Percentiles rank a stretch among this genome's conserved stretches.
phyloP scores from a whole-genome alignment of 2,797 vertebrate genomes.

The Clarias laeviceps region DNA sequence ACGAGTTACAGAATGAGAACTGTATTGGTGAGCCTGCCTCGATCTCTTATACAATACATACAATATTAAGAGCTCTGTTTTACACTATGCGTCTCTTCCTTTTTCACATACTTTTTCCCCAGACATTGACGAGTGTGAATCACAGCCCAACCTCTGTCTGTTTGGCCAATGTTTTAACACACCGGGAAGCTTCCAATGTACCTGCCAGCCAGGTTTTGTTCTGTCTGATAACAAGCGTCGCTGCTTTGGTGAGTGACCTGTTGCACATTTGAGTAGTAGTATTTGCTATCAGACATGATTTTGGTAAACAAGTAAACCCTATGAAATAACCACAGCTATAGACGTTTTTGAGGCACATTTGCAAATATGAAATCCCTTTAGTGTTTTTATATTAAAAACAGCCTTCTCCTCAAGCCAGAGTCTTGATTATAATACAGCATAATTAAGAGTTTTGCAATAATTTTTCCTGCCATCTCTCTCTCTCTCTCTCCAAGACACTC shows the following conservation, averaged over 20 bases:
- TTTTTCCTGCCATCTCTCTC: neutral
- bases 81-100: neutral
- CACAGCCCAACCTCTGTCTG: constrained; percentile 87
- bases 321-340: neutral
- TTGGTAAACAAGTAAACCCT: neutral
- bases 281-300: neutral
- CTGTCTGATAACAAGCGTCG: constrained; percentile 87
- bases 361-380: too few species aligned
- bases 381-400: neutral
- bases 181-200: constrained; percentile 89
- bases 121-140: constrained; percentile 92
- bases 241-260: constrained; percentile 85
- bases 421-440: neutral
- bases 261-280: too few species aligned
- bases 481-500: constrained; percentile 77
- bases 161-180: constrained; percentile 91
- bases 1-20: constrained; percentile 88
- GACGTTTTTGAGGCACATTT: neutral
- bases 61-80: neutral
- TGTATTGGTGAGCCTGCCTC: constrained; percentile 82
- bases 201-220: constrained; percentile 86
- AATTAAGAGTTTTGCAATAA: neutral
- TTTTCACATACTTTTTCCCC: constrained; percentile 29
- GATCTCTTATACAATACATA: neutral
- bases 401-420: neutral